These are phyloP conservation scores for Falco biarmicus DNA, from an alignment of 2,797 vertebrate species.

Conservation along the genomic window DNA sequence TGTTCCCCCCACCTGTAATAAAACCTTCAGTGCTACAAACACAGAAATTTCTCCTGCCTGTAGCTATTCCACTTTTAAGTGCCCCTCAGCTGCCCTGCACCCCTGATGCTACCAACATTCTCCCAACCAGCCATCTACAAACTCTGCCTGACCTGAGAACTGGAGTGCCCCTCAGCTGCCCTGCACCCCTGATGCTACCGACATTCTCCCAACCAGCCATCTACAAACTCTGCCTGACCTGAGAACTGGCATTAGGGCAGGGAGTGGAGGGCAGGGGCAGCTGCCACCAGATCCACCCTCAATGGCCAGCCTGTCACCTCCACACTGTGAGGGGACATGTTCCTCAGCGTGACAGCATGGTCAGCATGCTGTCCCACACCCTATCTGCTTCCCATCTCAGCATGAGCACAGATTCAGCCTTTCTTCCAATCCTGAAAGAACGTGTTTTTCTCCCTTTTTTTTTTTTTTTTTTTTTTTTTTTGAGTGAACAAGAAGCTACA, in stretches of 20 bases:
- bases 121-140: neutral
- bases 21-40: neutral
- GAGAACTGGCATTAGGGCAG: neutral
- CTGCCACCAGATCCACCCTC: neutral
- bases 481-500: slow-evolving; percentile 20
- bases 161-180: neutral
- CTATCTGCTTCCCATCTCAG: neutral
- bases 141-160: neutral
- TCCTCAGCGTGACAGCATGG: rapidly evolving
- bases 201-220: neutral
- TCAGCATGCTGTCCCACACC: rapidly evolving
- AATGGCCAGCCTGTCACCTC: neutral
- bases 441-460: neutral
- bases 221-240: neutral
- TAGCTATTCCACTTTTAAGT: neutral
- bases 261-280: neutral
- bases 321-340: rapidly evolving
- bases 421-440: slow-evolving; percentile 40
- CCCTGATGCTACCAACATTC: neutral
- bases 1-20: neutral
- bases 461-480: neutral
- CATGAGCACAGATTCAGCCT: neutral
- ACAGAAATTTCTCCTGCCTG: neutral
- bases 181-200: rapidly evolving
- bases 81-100: neutral